Conservation (phyloP, 2,113 vertebrate genomes). For the Chloebia gouldiae region DNA sequence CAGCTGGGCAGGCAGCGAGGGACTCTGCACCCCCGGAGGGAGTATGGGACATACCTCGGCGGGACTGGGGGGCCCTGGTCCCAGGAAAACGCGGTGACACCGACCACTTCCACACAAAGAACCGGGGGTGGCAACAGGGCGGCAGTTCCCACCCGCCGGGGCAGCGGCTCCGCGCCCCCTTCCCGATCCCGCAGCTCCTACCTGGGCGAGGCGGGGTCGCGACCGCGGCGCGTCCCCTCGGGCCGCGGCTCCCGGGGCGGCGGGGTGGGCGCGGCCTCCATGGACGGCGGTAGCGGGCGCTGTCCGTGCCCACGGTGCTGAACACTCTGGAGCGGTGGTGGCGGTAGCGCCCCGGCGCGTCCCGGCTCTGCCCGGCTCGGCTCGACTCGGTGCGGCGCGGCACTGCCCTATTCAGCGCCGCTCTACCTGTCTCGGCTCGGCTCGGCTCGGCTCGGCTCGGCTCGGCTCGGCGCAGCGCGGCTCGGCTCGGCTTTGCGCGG, state of each 20-base stretch:
- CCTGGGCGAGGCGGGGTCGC: slow-evolving; percentile 2
- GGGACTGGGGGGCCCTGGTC: neutral
- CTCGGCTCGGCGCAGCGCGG: neutral
- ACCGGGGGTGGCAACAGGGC: neutral
- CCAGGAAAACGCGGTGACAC: neutral
- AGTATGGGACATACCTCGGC: neutral
- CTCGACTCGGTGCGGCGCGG: neutral
- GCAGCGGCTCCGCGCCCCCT: neutral
- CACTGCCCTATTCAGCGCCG: neutral
- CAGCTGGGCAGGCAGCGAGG: neutral
- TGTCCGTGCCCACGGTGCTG: slow-evolving; percentile 40
- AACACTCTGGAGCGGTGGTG: neutral
- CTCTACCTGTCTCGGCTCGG: neutral
- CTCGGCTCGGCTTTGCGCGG: neutral
- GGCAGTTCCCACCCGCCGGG: neutral
- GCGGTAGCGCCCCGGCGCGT: neutral
- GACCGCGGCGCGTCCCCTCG: neutral
- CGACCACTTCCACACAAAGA: neutral
- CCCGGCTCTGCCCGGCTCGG: neutral
- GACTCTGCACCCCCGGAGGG: neutral
- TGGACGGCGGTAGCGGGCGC: neutral
- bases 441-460: neutral
- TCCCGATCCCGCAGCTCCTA: neutral
- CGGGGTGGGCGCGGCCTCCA: neutral
- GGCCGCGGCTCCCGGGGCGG: neutral